phyloP scores from a whole-genome alignment of 2,113 vertebrate genomes.

The Pollachius pollachius region DNA sequence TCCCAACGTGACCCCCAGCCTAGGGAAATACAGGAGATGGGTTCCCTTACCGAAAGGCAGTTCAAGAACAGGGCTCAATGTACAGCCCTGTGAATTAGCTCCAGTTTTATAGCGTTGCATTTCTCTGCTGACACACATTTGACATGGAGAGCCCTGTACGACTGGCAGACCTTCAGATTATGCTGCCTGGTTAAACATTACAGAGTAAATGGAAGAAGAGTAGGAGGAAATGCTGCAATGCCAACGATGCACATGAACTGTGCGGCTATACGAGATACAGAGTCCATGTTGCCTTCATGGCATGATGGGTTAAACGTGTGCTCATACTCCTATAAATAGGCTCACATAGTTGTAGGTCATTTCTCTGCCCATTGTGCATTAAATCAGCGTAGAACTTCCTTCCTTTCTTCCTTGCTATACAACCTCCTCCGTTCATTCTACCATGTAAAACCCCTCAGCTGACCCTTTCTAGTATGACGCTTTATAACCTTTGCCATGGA shows the following conservation, averaged over 20 bases:
- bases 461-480: slow-evolving; percentile 27
- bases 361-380: slow-evolving; percentile 25
- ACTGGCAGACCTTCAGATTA: neutral
- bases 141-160: slow-evolving; percentile 8
- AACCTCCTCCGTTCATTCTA: slow-evolving; percentile 23
- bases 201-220: neutral
- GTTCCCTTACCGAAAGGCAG: too few relatives aligned
- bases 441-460: slow-evolving; percentile 23
- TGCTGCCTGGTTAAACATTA: slow-evolving; percentile 14
- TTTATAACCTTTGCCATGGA: slow-evolving; percentile 27
- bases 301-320: neutral
- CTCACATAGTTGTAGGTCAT: slow-evolving; percentile 1
- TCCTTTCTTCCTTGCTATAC: slow-evolving; percentile 5
- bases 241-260: neutral
- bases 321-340: neutral
- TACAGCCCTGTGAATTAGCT: slow-evolving; percentile 7
- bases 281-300: neutral
- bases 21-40: neutral
- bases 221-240: neutral
- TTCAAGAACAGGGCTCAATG: slow-evolving; percentile 6
- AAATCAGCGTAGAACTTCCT: slow-evolving; percentile 16
- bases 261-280: neutral
- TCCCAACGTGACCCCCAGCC: neutral
- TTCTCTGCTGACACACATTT: slow-evolving; percentile 26
- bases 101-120: slow-evolving; percentile 21